A percentile compares a stretch with the other conserved stretches of the same genome.
Conservation (phyloP, 2,797 vertebrate species). For the Lepilemur ruficaudatus region DNA sequence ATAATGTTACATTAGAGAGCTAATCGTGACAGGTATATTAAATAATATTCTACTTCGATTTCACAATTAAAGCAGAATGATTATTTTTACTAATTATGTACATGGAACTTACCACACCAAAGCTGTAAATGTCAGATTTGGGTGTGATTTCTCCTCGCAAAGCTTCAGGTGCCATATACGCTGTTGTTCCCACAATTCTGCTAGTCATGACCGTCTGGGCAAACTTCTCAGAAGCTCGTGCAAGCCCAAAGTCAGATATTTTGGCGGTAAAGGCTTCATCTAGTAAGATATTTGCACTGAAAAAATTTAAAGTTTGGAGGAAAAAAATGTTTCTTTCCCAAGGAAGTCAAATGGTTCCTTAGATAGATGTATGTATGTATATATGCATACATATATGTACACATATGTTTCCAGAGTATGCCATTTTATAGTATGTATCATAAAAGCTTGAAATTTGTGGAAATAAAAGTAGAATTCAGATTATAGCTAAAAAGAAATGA, state of each 20-base stretch:
- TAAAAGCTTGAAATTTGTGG: not conserved
- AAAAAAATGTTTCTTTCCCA: not conserved
- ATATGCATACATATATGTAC: not conserved
- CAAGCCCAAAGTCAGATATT: slow-evolving; percentile 97
- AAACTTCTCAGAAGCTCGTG: slow-evolving; percentile 90
- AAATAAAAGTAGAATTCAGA: slow-evolving; percentile 24
- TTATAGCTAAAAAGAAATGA: not conserved
- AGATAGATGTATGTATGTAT: not conserved
- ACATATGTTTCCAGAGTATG: not conserved
- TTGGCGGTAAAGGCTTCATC: slow-evolving; percentile 91
- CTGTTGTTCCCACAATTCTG: slow-evolving; percentile 94
- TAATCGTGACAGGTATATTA: not conserved
- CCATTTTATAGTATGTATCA: not conserved
- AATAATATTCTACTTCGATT: slow-evolving; percentile 24
- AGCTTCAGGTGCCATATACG: slow-evolving; percentile 98
- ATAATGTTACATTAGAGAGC: not conserved
- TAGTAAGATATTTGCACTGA: slow-evolving; percentile 95
- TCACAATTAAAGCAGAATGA: not conserved
- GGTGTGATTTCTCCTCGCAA: slow-evolving; percentile 95
- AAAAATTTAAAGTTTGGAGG: not conserved
- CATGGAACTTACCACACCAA: slow-evolving; percentile 91
- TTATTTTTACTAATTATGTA: not conserved
- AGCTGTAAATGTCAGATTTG: slow-evolving; percentile 97
- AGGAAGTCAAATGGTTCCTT: not conserved
- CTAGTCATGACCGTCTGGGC: slow-evolving; percentile 93